phyloP scores from a whole-genome alignment of 2,888 invertebrate genomes.

The Tribolium freemani region DNA sequence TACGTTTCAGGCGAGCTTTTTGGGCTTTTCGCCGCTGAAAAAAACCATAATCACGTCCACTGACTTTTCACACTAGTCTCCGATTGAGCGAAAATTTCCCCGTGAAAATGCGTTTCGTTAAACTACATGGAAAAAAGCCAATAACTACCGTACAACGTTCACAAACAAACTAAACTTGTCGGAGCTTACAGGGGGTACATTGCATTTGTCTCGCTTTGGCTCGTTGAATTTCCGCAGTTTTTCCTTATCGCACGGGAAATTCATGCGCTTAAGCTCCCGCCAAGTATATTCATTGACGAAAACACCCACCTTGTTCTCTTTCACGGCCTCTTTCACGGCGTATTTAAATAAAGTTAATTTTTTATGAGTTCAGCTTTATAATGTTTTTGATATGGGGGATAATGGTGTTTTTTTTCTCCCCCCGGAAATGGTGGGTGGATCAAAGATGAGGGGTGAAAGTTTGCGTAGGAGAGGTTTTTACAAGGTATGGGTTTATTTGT shows the following conservation, averaged over 20 bases:
- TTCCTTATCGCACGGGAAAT: constrained; percentile 27
- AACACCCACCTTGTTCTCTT: constrained; percentile 41
- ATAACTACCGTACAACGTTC: constrained; percentile 36
- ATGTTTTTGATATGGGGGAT: constrained; percentile 29
- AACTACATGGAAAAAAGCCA: constrained; percentile 28
- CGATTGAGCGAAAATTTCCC: constrained; percentile 8
- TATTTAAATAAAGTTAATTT: constrained; percentile 43
- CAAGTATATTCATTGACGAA: constrained; percentile 42
- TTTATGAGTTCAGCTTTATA: constrained; percentile 26
- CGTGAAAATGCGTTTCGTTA: constrained; percentile 10
- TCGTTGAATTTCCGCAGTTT: background rate
- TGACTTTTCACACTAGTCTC: background rate
- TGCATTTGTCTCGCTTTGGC: constrained; percentile 13
- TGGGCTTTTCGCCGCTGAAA: background rate
- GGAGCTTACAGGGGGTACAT: constrained; percentile 37
- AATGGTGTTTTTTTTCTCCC: constrained; percentile 11
- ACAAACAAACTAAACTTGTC: constrained; percentile 44
- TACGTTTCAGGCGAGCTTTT: constrained; percentile 7
- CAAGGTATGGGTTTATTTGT: background rate
- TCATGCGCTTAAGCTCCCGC: constrained; percentile 40
- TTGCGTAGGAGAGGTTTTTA: constrained; percentile 4
- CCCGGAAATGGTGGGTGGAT: background rate
- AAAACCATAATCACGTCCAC: constrained; percentile 19
- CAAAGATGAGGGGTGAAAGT: background rate
- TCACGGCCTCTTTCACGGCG: too few relatives aligned